phyloP scores from a whole-genome alignment of 2,888 invertebrate genomes.

The Blera fallax region DNA sequence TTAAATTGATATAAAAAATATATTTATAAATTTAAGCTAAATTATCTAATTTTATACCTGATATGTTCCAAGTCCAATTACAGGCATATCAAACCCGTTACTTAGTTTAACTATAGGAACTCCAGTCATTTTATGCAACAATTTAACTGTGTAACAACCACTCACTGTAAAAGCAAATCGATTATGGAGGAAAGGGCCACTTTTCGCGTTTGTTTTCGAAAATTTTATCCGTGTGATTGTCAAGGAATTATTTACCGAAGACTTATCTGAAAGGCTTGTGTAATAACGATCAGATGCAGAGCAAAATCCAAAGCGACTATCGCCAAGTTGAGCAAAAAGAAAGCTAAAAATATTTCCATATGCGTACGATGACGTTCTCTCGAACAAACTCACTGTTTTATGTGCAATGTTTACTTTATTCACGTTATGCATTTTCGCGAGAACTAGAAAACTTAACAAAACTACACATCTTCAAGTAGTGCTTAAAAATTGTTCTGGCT shows the following conservation, averaged over 20 bases:
- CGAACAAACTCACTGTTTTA: slow-evolving; percentile 2
- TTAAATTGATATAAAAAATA: background rate
- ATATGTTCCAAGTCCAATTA: slow-evolving; percentile 88
- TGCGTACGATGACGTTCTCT: slow-evolving; percentile 15
- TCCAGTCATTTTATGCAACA: slow-evolving; percentile 79
- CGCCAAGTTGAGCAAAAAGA: slow-evolving; percentile 63
- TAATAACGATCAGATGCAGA: slow-evolving; percentile 57
- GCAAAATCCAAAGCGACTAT: slow-evolving; percentile 62
- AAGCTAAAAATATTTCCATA: slow-evolving; percentile 64
- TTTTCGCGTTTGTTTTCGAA: background rate
- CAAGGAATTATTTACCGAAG: slow-evolving; percentile 46
- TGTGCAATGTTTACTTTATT: slow-evolving; percentile 36
- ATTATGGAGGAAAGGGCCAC: background rate
- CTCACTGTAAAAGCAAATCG: background rate
- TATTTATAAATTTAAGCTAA: no score
- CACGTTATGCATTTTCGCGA: background rate
- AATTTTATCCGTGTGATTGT: no score
- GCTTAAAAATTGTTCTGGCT: background rate
- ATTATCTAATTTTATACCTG: slow-evolving; percentile 83
- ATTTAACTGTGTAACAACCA: background rate
- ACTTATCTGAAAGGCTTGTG: slow-evolving; percentile 66
- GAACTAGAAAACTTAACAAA: background rate
- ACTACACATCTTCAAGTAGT: background rate
- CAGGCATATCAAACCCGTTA: slow-evolving; percentile 85
- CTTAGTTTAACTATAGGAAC: slow-evolving; percentile 83